Evolutionary conservation across 2,888 invertebrate species (phyloP).

Genomic region (Eupithecia pulchellata): DNA sequence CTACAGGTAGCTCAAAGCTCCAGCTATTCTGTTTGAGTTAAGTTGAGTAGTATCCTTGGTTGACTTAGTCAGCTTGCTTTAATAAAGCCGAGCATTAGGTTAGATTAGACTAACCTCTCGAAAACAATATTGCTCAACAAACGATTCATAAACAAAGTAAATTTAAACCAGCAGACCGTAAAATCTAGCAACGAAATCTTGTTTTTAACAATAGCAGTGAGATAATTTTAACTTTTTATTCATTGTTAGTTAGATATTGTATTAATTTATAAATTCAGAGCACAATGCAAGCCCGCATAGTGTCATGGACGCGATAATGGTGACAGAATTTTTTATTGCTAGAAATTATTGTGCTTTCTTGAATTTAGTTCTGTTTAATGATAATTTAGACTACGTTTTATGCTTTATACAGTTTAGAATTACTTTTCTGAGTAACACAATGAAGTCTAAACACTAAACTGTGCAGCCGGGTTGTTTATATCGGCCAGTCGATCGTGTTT

Average conservation of each 20-base stretch:
- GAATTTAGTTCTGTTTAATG: constrained; percentile 39
- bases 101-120: background rate
- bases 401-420: background rate
- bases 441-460: background rate
- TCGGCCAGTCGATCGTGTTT: background rate
- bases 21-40: background rate
- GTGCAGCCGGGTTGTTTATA: background rate
- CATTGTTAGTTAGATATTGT: constrained; percentile 23
- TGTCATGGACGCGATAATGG: constrained; percentile 70
- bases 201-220: constrained; percentile 22
- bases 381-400: constrained; percentile 29
- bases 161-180: constrained; percentile 1
- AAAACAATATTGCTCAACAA: background rate
- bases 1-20: too few species aligned
- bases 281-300: constrained; percentile 65
- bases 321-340: constrained; percentile 56
- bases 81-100: too few species aligned
- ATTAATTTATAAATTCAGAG: constrained; percentile 11
- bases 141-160: background rate
- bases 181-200: constrained; percentile 15
- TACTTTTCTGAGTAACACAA: background rate
- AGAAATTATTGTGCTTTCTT: constrained; percentile 53
- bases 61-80: background rate
- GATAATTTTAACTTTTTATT: constrained; percentile 17
- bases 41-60: background rate